A percentile compares a stretch with the other conserved stretches of the same genome.
Conservation (phyloP, 2,113 vertebrate genomes). For the Hemichromis elongatus region DNA sequence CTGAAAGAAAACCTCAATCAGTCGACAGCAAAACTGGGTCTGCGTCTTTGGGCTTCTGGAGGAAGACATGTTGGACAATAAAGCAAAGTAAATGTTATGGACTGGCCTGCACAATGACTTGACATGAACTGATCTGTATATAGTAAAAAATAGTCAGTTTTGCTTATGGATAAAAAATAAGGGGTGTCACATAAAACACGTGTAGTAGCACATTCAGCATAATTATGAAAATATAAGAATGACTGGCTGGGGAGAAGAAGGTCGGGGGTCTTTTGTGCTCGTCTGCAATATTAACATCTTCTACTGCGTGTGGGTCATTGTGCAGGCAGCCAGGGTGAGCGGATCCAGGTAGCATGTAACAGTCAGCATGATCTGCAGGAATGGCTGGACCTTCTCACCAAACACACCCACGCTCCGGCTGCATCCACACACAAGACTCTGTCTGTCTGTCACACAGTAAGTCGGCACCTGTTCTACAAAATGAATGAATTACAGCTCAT, state of each 20-base stretch:
- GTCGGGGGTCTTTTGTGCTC: background rate
- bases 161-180: background rate
- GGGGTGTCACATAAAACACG: accelerated
- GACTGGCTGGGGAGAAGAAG: background rate
- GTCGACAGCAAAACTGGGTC: background rate
- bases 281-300: background rate
- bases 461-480: background rate
- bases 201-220: background rate
- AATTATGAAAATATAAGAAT: background rate
- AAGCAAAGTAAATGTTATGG: background rate
- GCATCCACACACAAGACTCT: slow-evolving; percentile 80
- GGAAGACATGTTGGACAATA: too few species aligned
- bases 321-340: slow-evolving; percentile 86
- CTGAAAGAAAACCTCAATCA: background rate
- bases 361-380: slow-evolving; percentile 88
- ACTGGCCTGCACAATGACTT: background rate
- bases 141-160: background rate
- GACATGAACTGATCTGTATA: background rate
- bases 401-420: slow-evolving; percentile 83
- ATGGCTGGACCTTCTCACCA: slow-evolving; percentile 89
- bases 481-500: background rate
- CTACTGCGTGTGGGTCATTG: background rate
- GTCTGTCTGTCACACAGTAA: slow-evolving; percentile 88
- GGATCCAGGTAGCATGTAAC: slow-evolving; percentile 87
- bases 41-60: too few species aligned